These are phyloP conservation scores for Gymnocheta viridis DNA, from an alignment of 2,888 invertebrate species.

Conservation along the genomic window DNA sequence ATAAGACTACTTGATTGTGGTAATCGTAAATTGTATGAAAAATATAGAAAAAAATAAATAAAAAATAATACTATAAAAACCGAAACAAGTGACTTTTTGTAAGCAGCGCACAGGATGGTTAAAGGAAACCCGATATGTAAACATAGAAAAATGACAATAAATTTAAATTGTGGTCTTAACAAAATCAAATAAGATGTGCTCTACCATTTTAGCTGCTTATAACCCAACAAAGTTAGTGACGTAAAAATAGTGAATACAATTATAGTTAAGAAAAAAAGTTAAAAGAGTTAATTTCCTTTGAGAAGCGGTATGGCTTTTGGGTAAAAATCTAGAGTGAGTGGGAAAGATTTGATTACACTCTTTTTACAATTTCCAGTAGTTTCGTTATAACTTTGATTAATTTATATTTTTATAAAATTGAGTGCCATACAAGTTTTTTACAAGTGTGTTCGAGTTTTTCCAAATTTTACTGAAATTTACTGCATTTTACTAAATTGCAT, in stretches of 20 bases:
- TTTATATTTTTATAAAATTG: too few species aligned
- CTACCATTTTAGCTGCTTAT: background rate
- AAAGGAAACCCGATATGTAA: slow-evolving; percentile 7
- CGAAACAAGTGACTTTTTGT: slow-evolving; percentile 29
- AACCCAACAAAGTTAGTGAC: slow-evolving; percentile 14
- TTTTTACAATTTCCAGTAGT: too few species aligned
- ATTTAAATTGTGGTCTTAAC: slow-evolving; percentile 67
- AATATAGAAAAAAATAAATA: background rate
- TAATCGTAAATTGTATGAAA: slow-evolving; percentile 57
- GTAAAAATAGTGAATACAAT: background rate
- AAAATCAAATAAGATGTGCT: slow-evolving; percentile 57
- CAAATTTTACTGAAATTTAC: too few species aligned
- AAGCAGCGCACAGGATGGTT: slow-evolving; percentile 18
- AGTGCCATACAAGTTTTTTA: too few species aligned
- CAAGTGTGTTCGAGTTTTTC: too few species aligned
- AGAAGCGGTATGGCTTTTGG: too few species aligned
- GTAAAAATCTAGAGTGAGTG: too few species aligned
- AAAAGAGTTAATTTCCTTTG: too few species aligned
- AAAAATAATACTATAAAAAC: slow-evolving; percentile 3
- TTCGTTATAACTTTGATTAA: too few species aligned
- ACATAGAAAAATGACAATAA: slow-evolving; percentile 61
- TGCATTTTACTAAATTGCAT: too few species aligned
- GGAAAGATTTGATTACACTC: too few species aligned
- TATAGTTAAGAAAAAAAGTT: too few species aligned
- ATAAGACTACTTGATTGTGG: slow-evolving; percentile 68